These are phyloP conservation scores for Scaptomyza tumidula DNA, from an alignment of 2,888 invertebrate genomes.

Conservation along the genomic window DNA sequence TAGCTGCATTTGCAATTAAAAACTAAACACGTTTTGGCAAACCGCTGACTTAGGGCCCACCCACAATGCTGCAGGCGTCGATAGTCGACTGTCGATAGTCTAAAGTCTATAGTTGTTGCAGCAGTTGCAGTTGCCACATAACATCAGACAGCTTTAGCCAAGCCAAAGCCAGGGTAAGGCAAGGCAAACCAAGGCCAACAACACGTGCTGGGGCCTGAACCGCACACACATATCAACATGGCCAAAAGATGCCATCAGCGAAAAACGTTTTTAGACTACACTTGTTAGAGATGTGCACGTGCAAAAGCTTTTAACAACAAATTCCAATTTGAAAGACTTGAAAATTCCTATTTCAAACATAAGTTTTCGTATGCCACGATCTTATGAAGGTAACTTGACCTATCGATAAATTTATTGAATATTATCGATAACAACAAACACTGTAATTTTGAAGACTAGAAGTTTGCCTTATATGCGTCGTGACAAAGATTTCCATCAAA, in stretches of 20 bases:
- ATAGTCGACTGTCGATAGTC: constrained; percentile 43
- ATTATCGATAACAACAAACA: neutral
- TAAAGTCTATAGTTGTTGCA: constrained; percentile 15
- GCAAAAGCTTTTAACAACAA: neutral
- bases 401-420: too few species aligned
- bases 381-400: too few species aligned
- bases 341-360: too few species aligned
- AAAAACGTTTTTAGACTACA: neutral
- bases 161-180: constrained; percentile 3
- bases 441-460: too few species aligned
- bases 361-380: too few species aligned
- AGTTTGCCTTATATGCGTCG: too few species aligned
- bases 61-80: constrained; percentile 67
- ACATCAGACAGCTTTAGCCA: constrained; percentile 9
- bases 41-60: constrained; percentile 54
- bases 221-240: constrained; percentile 29
- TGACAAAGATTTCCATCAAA: too few species aligned
- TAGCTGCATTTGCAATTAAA: constrained; percentile 74
- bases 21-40: constrained; percentile 72
- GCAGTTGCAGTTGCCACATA: constrained; percentile 46
- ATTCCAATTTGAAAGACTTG: too few species aligned
- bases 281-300: constrained; percentile 34
- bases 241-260: constrained; percentile 41
- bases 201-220: constrained; percentile 62
- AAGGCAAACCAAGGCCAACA: constrained; percentile 66